A percentile compares a stretch with the other conserved stretches of the same genome.
These are phyloP conservation scores for Pycnomerus fuliginosus DNA, from an alignment of 2,888 invertebrate genomes.

Conservation along the genomic window DNA sequence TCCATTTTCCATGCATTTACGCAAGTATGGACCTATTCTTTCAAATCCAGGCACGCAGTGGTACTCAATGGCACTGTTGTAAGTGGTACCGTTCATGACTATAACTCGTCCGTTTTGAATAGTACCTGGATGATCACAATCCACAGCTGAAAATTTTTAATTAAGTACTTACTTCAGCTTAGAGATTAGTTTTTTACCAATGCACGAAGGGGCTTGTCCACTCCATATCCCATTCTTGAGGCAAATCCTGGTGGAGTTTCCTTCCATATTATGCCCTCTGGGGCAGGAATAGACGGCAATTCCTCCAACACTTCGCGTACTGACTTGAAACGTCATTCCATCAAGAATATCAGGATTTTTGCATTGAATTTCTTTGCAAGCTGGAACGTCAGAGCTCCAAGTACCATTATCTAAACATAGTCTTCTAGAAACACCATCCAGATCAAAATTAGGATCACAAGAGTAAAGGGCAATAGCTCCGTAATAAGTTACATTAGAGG, in stretches of 20 bases:
- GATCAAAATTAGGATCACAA: conserved; percentile 76
- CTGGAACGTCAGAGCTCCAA: conserved; percentile 82
- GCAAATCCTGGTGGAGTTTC: conserved; percentile 77
- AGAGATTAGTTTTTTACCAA: conserved; percentile 64
- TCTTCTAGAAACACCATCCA: conserved; percentile 80
- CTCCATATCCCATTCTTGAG: conserved; percentile 79
- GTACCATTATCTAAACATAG: conserved; percentile 86
- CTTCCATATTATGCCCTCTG: conserved; percentile 76
- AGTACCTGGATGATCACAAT: conserved; percentile 76
- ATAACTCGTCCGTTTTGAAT: conserved; percentile 87
- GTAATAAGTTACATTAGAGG: conserved; percentile 86
- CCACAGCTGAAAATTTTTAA: conserved; percentile 64
- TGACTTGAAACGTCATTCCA: conserved; percentile 60
- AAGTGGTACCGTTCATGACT: conserved; percentile 82
- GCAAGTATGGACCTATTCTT: conserved; percentile 75
- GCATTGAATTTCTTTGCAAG: conserved; percentile 83
- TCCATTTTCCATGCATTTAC: conserved; percentile 82
- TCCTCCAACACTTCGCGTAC: conserved; percentile 74
- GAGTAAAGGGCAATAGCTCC: conserved; percentile 83
- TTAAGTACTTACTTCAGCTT: too few relatives aligned
- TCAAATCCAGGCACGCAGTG: conserved; percentile 85
- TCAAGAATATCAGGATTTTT: conserved; percentile 66
- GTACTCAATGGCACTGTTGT: conserved; percentile 84
- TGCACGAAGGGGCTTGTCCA: conserved; percentile 75
- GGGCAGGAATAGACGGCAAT: conserved; percentile 79